Evolutionary conservation across 2,888 invertebrate genomes (phyloP).

Genomic region (Argyresthia goedartella): DNA sequence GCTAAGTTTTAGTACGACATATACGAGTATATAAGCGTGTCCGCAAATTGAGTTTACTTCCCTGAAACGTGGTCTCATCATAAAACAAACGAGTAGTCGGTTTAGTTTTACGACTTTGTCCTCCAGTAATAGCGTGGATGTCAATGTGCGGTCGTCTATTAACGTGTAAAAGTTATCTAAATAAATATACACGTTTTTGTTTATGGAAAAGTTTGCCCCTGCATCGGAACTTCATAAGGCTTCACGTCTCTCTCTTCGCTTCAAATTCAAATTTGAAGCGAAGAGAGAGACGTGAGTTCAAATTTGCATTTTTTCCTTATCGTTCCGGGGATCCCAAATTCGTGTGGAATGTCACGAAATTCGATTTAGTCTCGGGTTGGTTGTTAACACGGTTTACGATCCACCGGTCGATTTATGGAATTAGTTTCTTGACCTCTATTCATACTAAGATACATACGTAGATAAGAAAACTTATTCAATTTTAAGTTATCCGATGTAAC

Average conservation of each 20-base stretch:
- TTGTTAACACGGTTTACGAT: background rate
- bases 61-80: slow-evolving; percentile 2
- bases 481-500: too few species aligned
- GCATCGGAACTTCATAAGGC: background rate
- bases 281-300: too few species aligned
- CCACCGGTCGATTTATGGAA: background rate
- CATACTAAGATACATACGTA: too few species aligned
- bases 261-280: slow-evolving; percentile 18
- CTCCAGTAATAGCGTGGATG: too few species aligned
- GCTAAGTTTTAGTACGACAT: slow-evolving; percentile 18
- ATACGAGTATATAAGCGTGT: slow-evolving; percentile 8
- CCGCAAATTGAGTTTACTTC: slow-evolving; percentile 3
- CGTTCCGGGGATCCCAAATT: slow-evolving; percentile 1
- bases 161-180: too few species aligned
- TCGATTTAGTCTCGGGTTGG: slow-evolving; percentile 1
- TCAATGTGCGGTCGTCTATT: too few species aligned
- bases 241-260: background rate
- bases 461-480: too few species aligned
- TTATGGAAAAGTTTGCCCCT: background rate
- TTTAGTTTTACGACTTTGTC: background rate
- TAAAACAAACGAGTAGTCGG: background rate
- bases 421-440: background rate
- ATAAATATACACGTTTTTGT: too few species aligned
- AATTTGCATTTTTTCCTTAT: slow-evolving; percentile 22
- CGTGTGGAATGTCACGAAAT: slow-evolving; percentile 11